Conservation (phyloP, 1,140 invertebrate genomes). For the Drosophila auraria region DNA sequence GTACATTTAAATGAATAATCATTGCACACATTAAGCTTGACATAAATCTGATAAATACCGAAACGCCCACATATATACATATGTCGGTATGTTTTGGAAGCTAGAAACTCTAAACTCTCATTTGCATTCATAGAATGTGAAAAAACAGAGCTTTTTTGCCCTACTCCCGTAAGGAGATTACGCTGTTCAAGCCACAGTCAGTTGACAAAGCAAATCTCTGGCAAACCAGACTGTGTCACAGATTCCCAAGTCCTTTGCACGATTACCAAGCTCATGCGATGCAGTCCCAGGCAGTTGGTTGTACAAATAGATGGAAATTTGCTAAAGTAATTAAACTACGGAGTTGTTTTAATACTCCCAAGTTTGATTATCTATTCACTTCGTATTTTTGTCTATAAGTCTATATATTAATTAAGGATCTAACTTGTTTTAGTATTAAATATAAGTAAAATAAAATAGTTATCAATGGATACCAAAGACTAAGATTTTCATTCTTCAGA, state of each 20-base stretch:
- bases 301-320: neutral
- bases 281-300: neutral
- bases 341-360: neutral
- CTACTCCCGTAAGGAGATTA: slow-evolving; percentile 15
- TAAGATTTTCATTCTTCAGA: neutral
- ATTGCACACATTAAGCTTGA: slow-evolving; percentile 28
- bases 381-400: neutral
- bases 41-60: slow-evolving; percentile 49
- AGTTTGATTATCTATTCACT: neutral
- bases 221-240: neutral
- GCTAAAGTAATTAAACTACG: neutral
- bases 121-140: slow-evolving; percentile 12
- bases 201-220: slow-evolving; percentile 16
- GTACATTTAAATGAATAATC: slow-evolving; percentile 42
- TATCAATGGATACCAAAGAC: neutral
- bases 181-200: neutral
- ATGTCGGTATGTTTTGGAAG: neutral
- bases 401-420: too few relatives aligned
- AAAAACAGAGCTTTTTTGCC: neutral
- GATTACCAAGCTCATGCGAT: slow-evolving; percentile 9
- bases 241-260: slow-evolving; percentile 20
- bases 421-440: neutral
- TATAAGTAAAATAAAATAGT: too few relatives aligned
- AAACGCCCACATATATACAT: slow-evolving; percentile 5
- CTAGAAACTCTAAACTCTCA: neutral